Base-by-base conservation (phyloP, 2,113 vertebrate species). In the Colossoma macropomum region DNA sequence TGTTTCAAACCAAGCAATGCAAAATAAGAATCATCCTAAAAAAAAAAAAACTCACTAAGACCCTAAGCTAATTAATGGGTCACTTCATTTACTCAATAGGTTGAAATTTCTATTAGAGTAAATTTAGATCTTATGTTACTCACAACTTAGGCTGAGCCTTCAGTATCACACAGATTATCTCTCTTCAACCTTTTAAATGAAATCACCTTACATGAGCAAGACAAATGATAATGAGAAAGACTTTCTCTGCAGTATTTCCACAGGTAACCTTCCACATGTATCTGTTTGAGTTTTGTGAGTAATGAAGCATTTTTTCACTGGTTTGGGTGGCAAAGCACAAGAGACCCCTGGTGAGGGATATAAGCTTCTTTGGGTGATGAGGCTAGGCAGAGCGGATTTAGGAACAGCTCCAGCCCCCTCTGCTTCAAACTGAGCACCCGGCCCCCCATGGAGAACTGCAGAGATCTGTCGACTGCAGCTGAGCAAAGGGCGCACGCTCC, bases 301-400 rank as follows among this genome's bases (percentile, higher is more conserved):
- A 1, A 38, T 41, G 56, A n/a, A 72, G 54, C 60, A 13, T 80
- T 81, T 65, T 74, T 41, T 10, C 11, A 15, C 50, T 65, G 59
- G 11, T 75, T 63, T 75, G 11, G 30, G 68, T 30, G 70, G 38
- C 69, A 16, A 38, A 60, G 54, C 16, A 17, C 41, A 32, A 19
- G n/a, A 9, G 69, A 52, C 17, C 77, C 68, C 32, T 16, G 48
- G 63, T 73, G 69, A 11, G 66, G 25, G 54, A 0, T 28, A 56
- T 79, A 79, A 80, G 79, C 79, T 32, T 60, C 77, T 79, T 54
- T 69, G 28, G 25, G 38, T 73, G 69, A 72, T 63, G 68, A 62
- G 70, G 66, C 54, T 34, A 41, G 32, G 54, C 8, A 59, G 54
- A 34, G 27, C 13, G 9, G 76, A 68, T 66, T 76, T 77, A 68